Conservation (phyloP, 2,888 invertebrate genomes). For the Eurytoma adleriae region DNA sequence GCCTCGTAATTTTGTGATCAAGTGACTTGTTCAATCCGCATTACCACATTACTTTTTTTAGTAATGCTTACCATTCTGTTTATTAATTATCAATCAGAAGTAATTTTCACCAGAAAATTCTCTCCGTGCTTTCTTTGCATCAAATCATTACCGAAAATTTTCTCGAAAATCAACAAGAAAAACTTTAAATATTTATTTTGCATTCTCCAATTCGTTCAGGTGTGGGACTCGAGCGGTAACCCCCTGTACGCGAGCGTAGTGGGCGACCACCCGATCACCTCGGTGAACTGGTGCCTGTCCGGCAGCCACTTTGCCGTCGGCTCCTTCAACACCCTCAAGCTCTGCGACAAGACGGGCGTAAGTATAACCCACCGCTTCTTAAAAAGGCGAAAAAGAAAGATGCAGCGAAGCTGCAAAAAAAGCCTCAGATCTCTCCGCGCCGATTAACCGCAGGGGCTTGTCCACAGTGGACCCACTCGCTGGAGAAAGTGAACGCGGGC, state of each 20-base stretch:
- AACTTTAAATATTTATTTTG: neutral
- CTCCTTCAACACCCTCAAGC: slow-evolving; percentile 92
- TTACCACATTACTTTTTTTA: neutral
- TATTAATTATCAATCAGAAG: neutral
- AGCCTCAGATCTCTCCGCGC: too few species aligned
- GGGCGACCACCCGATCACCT: slow-evolving; percentile 94
- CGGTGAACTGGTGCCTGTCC: slow-evolving; percentile 93
- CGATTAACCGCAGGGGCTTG: neutral
- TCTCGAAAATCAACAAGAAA: neutral
- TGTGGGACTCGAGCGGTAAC: slow-evolving; percentile 96
- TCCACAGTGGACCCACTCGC: slow-evolving; percentile 93
- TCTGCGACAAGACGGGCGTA: slow-evolving; percentile 96
- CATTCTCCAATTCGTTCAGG: slow-evolving; percentile 75
- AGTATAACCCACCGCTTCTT: slow-evolving; percentile 67
- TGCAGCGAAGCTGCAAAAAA: too few species aligned
- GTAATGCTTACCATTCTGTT: too few species aligned
- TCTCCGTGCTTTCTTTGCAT: neutral
- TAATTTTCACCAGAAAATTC: slow-evolving; percentile 5
- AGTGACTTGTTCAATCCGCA: too few species aligned
- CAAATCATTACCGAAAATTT: neutral
- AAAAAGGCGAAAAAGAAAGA: too few species aligned
- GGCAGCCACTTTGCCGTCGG: slow-evolving; percentile 95
- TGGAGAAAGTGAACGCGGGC: slow-evolving; percentile 92
- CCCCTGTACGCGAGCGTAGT: slow-evolving; percentile 89
- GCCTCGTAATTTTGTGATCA: too few species aligned